Evolutionary conservation across 2,888 invertebrate species (phyloP).

Genomic region (Acleris sparsana): DNA sequence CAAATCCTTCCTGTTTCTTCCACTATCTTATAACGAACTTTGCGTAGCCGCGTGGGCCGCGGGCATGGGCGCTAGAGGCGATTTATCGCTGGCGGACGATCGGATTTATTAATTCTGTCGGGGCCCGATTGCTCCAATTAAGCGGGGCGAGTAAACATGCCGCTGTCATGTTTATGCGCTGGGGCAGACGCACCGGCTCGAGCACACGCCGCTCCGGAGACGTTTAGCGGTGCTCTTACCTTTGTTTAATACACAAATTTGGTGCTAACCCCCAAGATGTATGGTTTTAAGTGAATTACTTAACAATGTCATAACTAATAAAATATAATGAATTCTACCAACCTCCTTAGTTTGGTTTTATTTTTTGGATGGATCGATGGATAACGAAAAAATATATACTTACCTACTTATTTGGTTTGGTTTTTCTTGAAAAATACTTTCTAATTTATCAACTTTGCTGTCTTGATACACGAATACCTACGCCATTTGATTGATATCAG

Average conservation of each 20-base stretch:
- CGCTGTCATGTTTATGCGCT: constrained; percentile 66
- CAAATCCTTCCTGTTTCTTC: constrained; percentile 12
- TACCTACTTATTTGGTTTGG: no score
- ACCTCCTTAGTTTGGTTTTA: no score
- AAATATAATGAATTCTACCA: no score
- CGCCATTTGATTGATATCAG: no score
- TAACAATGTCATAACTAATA: no score
- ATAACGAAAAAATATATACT: no score
- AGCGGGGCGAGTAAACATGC: constrained; percentile 72
- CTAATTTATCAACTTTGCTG: no score
- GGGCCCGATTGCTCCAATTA: constrained; percentile 76
- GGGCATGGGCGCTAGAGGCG: constrained; percentile 60
- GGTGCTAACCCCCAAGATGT: background rate
- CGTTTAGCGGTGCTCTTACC: background rate
- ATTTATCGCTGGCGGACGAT: constrained; percentile 67
- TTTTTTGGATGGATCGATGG: no score
- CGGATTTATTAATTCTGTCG: constrained; percentile 77
- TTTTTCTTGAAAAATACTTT: no score
- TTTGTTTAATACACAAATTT: background rate
- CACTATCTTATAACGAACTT: constrained; percentile 18
- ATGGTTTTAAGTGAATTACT: no score
- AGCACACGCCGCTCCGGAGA: background rate
- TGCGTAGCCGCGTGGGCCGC: constrained; percentile 41
- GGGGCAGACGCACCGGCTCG: constrained; percentile 31
- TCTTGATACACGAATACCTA: no score